These are phyloP conservation scores for Hetaerina americana DNA, from an alignment of 1,140 invertebrate genomes.

Conservation along the genomic window DNA sequence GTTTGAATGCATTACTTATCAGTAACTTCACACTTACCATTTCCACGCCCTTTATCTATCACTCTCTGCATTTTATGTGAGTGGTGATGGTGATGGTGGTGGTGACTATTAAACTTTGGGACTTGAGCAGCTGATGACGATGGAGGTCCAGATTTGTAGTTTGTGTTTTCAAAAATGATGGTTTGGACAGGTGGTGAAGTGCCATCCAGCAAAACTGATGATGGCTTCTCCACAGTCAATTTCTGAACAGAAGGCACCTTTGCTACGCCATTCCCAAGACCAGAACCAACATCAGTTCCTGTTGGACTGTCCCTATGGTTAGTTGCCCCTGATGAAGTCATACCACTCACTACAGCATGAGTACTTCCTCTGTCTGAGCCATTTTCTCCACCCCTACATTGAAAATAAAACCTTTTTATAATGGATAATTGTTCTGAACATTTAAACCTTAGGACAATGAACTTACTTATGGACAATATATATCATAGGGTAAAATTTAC, in stretches of 20 bases:
- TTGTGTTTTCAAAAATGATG: slow-evolving; percentile 85
- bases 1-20: too few relatives aligned
- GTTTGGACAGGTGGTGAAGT: slow-evolving; percentile 69
- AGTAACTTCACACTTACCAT: too few relatives aligned
- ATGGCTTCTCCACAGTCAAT: not conserved
- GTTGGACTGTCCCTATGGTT: not conserved
- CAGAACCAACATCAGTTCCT: not conserved
- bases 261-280: not conserved
- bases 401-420: too few relatives aligned
- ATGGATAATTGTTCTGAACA: too few relatives aligned
- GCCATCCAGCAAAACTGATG: slow-evolving; percentile 44
- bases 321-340: not conserved
- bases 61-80: not conserved
- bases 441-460: too few relatives aligned
- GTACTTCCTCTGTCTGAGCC: not conserved
- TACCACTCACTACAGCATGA: too few relatives aligned
- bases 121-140: not conserved
- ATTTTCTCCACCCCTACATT: not conserved
- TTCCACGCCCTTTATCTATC: not conserved
- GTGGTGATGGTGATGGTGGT: not conserved
- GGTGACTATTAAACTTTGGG: not conserved
- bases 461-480: too few relatives aligned
- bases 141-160: slow-evolving; percentile 50
- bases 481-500: too few relatives aligned
- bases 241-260: not conserved